A percentile compares a stretch with the other conserved stretches of the same genome.
Evolutionary conservation across 2,113 vertebrate genomes (phyloP).

Genomic region (Pardalotus punctatus): DNA sequence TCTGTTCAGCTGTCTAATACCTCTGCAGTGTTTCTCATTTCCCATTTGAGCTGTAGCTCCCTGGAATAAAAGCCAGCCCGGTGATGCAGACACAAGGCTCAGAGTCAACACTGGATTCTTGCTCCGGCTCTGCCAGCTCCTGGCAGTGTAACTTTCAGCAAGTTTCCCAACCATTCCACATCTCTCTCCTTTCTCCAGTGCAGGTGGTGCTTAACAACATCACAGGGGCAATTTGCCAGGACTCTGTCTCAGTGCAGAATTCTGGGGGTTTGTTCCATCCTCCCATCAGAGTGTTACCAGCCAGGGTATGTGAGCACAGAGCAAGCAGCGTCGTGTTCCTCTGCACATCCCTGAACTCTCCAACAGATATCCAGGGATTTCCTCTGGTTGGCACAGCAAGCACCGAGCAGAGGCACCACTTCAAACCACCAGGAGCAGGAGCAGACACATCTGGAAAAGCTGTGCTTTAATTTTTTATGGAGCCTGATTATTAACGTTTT

Average conservation of each 20-base stretch:
- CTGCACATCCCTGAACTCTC: background rate
- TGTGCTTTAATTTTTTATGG: background rate
- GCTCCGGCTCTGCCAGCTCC: background rate
- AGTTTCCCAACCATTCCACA: background rate
- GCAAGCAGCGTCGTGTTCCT: background rate
- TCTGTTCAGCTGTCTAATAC: slow-evolving; percentile 48
- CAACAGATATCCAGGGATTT: background rate
- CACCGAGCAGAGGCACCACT: fast-evolving
- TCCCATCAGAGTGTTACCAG: background rate
- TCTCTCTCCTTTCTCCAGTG: background rate
- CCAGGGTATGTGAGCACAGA: fast-evolving
- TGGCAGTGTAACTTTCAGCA: background rate
- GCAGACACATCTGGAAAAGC: slow-evolving; percentile 28
- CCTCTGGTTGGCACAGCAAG: background rate
- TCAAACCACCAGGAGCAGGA: fast-evolving
- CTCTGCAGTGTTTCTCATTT: background rate
- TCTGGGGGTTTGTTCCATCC: background rate
- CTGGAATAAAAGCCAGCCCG: background rate
- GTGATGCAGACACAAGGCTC: background rate
- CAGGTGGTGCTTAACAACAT: background rate
- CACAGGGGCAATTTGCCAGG: background rate
- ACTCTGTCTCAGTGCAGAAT: background rate
- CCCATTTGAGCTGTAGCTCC: background rate
- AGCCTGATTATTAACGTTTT: background rate
- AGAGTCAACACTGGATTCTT: background rate